phyloP scores from a whole-genome alignment of 2,797 vertebrate species.

The Premnoplex brunnescens region DNA sequence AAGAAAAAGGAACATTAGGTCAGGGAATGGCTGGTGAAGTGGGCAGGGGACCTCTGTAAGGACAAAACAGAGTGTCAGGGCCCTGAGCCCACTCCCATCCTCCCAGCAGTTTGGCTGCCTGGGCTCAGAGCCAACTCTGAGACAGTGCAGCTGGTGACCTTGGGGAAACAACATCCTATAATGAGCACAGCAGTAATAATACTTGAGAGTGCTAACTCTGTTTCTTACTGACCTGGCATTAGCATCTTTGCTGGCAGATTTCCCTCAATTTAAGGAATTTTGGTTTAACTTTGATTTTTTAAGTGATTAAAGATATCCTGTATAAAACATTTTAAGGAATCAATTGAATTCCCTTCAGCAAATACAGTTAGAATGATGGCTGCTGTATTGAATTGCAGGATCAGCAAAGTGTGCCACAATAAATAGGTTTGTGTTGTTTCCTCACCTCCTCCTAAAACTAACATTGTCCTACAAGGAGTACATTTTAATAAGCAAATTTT shows the following conservation, averaged over 20 bases:
- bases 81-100: background rate
- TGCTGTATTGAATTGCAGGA: background rate
- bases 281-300: background rate
- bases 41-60: background rate
- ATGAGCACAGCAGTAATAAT: background rate
- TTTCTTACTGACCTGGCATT: background rate
- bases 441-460: background rate
- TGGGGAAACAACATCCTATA: background rate
- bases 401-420: background rate
- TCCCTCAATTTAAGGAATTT: background rate
- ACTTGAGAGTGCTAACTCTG: background rate
- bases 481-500: background rate
- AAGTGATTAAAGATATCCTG: background rate
- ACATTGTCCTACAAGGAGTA: background rate
- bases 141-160: background rate
- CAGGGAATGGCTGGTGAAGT: background rate
- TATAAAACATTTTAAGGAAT: background rate
- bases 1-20: background rate
- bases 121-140: background rate
- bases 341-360: background rate
- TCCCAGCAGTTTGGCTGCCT: background rate
- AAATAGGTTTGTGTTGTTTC: background rate
- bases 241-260: background rate
- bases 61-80: background rate
- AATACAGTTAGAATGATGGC: background rate